These are phyloP conservation scores for Staurois parvus DNA, from an alignment of 2,797 vertebrate species.

Conservation along the genomic window DNA sequence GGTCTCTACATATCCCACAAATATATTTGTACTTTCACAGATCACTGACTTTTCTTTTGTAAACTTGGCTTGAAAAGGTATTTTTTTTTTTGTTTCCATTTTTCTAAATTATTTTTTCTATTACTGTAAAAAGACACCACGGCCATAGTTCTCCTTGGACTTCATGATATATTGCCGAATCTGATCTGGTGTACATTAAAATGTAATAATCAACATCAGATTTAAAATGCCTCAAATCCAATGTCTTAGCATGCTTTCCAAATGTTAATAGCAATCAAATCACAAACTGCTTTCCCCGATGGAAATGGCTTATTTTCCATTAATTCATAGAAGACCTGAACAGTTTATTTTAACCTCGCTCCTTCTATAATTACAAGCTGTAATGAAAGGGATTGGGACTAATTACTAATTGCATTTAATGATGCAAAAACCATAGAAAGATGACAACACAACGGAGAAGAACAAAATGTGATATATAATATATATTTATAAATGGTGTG, in stretches of 20 bases:
- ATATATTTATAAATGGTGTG: neutral
- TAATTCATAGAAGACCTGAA: constrained; percentile 44
- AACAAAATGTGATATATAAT: too few species aligned
- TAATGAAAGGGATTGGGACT: constrained; percentile 26
- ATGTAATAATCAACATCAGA: constrained; percentile 63
- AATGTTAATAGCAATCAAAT: constrained; percentile 62
- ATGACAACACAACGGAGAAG: too few species aligned
- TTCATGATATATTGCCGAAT: constrained; percentile 17
- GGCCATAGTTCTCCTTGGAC: too few species aligned
- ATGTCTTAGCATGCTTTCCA: constrained; percentile 58
- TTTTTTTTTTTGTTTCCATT: constrained; percentile 62
- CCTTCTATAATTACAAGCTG: constrained; percentile 25
- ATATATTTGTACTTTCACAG: too few species aligned
- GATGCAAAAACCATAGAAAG: neutral
- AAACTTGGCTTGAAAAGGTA: constrained; percentile 45
- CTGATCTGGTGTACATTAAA: constrained; percentile 62
- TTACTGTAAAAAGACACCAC: constrained; percentile 60
- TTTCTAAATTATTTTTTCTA: constrained; percentile 38
- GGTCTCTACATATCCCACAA: neutral
- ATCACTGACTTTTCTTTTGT: constrained; percentile 29
- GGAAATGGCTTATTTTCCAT: constrained; percentile 57
- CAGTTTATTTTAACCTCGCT: constrained; percentile 13
- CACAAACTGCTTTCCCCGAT: constrained; percentile 49
- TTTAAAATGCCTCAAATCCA: constrained; percentile 52
- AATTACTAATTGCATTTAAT: constrained; percentile 37